Percentiles rank a stretch among this genome's conserved stretches.
Conservation (phyloP, 2,797 vertebrate species). For the Apogon hyalosoma region DNA sequence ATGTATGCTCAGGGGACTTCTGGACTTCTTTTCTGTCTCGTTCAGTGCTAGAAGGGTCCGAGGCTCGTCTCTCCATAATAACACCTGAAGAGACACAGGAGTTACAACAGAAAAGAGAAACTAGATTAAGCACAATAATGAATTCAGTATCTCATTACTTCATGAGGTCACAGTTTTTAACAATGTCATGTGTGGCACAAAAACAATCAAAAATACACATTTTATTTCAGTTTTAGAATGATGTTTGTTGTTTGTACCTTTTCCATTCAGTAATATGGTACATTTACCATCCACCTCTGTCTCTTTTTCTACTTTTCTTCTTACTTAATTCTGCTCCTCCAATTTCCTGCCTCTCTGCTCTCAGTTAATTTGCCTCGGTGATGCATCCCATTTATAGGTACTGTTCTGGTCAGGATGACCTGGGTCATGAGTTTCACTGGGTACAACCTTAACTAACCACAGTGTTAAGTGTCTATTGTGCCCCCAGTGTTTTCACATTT, state of each 20-base stretch:
- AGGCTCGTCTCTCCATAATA: conserved; percentile 77
- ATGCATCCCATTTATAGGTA: conserved; percentile 9
- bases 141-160: neutral
- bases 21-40: conserved; percentile 49
- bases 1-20: conserved; percentile 66
- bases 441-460: conserved; percentile 25
- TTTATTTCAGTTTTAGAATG: neutral
- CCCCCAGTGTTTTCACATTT: conserved; percentile 12
- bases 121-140: neutral
- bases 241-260: neutral
- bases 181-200: neutral
- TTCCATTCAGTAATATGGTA: neutral
- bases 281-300: neutral
- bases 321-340: neutral
- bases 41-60: conserved; percentile 21
- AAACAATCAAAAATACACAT: neutral
- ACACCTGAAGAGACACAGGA: conserved; percentile 67
- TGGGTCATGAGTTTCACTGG: conserved; percentile 9
- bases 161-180: neutral
- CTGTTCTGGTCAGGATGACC: conserved; percentile 62
- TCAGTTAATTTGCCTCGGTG: conserved; percentile 22
- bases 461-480: conserved; percentile 14
- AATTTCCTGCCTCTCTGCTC: conserved; percentile 18
- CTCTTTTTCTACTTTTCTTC: neutral
- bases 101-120: no score